Evolutionary conservation across 2,888 invertebrate genomes (phyloP).

Genomic region (Hypena proboscidalis): DNA sequence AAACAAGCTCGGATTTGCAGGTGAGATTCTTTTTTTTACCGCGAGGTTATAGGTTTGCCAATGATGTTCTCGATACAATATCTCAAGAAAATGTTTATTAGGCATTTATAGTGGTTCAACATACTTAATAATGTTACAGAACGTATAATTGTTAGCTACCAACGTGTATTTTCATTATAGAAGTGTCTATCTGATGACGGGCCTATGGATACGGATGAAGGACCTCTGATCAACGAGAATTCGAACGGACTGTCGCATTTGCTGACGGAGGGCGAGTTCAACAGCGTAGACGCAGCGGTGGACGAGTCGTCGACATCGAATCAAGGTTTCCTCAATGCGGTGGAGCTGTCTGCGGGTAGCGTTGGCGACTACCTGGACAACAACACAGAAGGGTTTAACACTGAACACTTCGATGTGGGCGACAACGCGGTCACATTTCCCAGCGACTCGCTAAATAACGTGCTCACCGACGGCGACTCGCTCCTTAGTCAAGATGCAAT

Average conservation of each 20-base stretch:
- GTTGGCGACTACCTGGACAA: conserved; percentile 78
- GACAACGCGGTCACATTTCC: conserved; percentile 78
- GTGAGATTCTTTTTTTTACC: conserved; percentile 45
- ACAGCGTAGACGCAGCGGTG: conserved; percentile 74
- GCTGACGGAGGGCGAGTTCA: conserved; percentile 77
- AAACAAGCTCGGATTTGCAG: conserved; percentile 74
- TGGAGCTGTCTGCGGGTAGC: conserved; percentile 77
- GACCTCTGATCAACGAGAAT: conserved; percentile 76
- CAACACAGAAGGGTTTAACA: conserved; percentile 68
- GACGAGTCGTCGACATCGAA: conserved; percentile 79
- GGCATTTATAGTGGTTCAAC: too few relatives aligned
- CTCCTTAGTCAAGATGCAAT: conserved; percentile 60
- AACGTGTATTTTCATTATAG: conserved; percentile 61
- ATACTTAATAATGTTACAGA: too few relatives aligned
- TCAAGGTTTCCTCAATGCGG: conserved; percentile 78
- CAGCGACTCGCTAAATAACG: conserved; percentile 70
- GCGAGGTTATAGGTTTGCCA: conserved; percentile 42
- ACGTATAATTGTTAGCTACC: too few relatives aligned
- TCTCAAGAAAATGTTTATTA: too few relatives aligned
- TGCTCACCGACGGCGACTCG: conserved; percentile 73
- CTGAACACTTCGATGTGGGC: conserved; percentile 75
- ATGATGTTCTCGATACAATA: conserved; percentile 3
- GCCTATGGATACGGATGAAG: conserved; percentile 78
- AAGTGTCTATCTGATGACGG: conserved; percentile 73
- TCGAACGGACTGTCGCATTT: conserved; percentile 78